phyloP scores from a whole-genome alignment of 2,113 vertebrate genomes.

The Eurypyga helias region DNA sequence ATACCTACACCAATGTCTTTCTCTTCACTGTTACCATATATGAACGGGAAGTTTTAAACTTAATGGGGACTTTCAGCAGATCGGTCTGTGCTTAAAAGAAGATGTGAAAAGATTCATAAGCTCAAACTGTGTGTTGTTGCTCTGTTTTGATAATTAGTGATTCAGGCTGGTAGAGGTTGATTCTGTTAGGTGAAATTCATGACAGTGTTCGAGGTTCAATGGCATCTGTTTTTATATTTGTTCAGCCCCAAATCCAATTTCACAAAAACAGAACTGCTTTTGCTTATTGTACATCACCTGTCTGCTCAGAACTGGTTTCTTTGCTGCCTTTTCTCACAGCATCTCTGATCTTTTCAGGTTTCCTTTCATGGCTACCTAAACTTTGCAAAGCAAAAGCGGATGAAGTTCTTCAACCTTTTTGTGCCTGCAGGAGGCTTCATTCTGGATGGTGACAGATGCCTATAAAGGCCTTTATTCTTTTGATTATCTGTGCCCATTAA shows the following conservation, averaged over 20 bases:
- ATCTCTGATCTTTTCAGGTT: neutral
- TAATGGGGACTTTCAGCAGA: neutral
- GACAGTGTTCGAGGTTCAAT: neutral
- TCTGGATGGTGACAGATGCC: neutral
- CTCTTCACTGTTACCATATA: neutral
- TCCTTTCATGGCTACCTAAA: neutral
- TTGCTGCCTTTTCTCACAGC: neutral
- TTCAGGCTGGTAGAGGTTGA: neutral
- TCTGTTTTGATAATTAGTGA: slow-evolving; percentile 25
- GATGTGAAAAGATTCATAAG: neutral
- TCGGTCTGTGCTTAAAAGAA: neutral
- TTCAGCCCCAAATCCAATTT: neutral
- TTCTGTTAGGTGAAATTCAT: neutral
- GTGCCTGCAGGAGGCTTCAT: neutral
- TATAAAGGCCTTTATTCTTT: neutral
- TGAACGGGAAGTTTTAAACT: neutral
- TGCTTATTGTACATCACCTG: neutral
- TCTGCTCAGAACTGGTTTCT: neutral
- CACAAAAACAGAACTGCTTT: neutral
- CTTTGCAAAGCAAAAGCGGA: neutral
- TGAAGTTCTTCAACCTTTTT: neutral
- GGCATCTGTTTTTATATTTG: neutral
- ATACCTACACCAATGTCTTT: neutral
- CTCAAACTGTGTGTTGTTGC: neutral
- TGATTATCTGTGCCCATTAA: neutral